Base-by-base conservation (phyloP, 2,797 vertebrate species). In the Amniataba percoides region DNA sequence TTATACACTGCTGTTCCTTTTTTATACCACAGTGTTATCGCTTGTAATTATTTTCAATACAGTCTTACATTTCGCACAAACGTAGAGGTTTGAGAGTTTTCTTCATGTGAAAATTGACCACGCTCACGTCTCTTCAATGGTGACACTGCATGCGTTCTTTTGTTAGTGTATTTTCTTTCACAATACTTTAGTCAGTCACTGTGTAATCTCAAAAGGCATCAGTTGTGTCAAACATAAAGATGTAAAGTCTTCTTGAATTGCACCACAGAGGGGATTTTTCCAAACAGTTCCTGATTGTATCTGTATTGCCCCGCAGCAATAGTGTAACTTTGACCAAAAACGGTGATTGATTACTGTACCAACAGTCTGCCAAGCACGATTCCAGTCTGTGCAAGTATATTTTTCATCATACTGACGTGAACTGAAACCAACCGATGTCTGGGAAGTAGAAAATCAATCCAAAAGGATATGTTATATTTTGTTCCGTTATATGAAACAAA, bases 291-390 rank as follows among this genome's bases (percentile, higher is more conserved):
- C 25, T 39, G 60, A 55, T 53, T 42, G 10, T 55, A 55, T 62
- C 60, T 61, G 43, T 31, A 25, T 69, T 25, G 3, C 31, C 69
- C 57, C 18, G 36, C 70, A 57, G 76, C 48, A 11, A 1, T 14
- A 18, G 31, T 5, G 23, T 23, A n/a, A 45, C 63, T 63, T 52
- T 75, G 59, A 69, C 56, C 7, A 46, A 21, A 74, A 67, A 31
- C 45, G 36, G 11, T 53, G 63, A 76, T 53, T 77, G 49, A 83
- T 80, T 62, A 42, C 39, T 53, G 25, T 48, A 65, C 19, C 45
- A 39, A 65, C 43, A 13, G 42, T 19, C 46, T 58, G 40, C 68
- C 36, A 57, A 42, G 39, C 48, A 46, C 0, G 3, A 36, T 64
- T 73, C 67, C 63, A 59, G 81, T 56, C 64, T 45, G 16, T 39